Percentiles rank a stretch among this genome's conserved stretches.
Conservation (phyloP, 2,888 invertebrate species). For the Malthinus seriepunctatus region DNA sequence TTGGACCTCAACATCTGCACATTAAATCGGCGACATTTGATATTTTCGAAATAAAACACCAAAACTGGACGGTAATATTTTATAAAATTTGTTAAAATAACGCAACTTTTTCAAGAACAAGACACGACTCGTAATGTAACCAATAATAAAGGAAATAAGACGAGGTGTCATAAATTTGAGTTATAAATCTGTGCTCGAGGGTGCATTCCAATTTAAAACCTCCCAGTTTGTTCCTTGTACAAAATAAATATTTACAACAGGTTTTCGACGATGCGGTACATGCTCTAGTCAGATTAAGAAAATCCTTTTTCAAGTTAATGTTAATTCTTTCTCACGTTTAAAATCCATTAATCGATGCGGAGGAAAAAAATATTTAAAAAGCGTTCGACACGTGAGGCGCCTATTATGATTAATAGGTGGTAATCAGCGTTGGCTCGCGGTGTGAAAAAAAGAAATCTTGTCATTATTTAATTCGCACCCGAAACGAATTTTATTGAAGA, state of each 20-base stretch:
- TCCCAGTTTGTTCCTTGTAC: constrained; percentile 11
- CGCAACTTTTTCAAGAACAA: constrained; percentile 12
- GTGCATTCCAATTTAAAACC: constrained; percentile 18
- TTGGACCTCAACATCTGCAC: constrained; percentile 27
- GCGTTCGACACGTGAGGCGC: constrained; percentile 13
- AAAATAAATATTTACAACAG: constrained; percentile 28
- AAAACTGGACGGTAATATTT: constrained; percentile 10
- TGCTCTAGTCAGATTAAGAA: constrained; percentile 8
- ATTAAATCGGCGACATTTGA: constrained; percentile 21
- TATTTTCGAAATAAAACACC: constrained; percentile 21
- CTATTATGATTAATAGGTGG: constrained; percentile 22
- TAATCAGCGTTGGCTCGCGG: constrained; percentile 14
- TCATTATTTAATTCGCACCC: constrained; percentile 27
- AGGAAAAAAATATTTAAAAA: constrained; percentile 9
- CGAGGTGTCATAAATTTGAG: constrained; percentile 19
- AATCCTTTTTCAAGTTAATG: constrained; percentile 11
- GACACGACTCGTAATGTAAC: constrained; percentile 8
- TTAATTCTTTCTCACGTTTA: constrained; percentile 19
- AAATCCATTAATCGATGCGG: constrained; percentile 15
- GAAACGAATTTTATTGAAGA: constrained; percentile 20
- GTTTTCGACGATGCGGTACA: constrained; percentile 4
- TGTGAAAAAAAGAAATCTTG: constrained; percentile 11
- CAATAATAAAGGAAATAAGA: constrained; percentile 20
- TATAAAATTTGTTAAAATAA: constrained; percentile 15
- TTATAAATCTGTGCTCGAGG: constrained; percentile 19